Evolutionary conservation across 2,888 invertebrate species (phyloP), one percentile per base, ranked within the genome.

Genomic region (Limnephilus rhombicus): DNA sequence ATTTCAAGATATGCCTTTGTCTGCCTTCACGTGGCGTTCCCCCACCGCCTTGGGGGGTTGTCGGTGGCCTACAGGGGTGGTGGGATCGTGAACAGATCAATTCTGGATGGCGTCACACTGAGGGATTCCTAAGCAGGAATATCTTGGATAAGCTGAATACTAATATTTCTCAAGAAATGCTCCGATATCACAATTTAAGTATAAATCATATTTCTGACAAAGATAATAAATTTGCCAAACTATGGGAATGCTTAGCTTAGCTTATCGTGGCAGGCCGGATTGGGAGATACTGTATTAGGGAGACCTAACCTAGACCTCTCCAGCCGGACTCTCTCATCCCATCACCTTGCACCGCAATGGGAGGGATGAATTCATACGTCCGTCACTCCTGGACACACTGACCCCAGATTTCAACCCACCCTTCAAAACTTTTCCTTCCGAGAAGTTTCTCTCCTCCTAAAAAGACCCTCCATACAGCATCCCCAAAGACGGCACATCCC

Each of bases 91-190:
- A 5, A 11, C 49, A 86, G 45, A 86, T 37, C n/a, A 45, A 37
- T 37, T 86, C n/a, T 29, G 86, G 29, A n/a, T 29, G 86, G 86
- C 49, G 45, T 86, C 86, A 86, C n/a, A 86, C 86, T 41, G 45
- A 86, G 29, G 86, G 49, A 86, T 86, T 86, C 86, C 49, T 86
- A 29, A 29, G 13, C n/a, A 24, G 41, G 49, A 15, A 45, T 37
- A 86, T 45, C 86, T 86, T 49, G 11, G n/a, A 24, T 13, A 24
- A 45, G 11, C 68, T 3, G n/a, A 3, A 86, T 86, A 86, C n/a
- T 7, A 45, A 86, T 83, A 34, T 37, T 49, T 24, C 68, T 68
- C 68, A 68, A 45, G 45, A 29, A 45, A 86, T 41, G n/a, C 41
- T 86, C 15, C 15, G 45, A n/a, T 86, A 49, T 24, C n/a, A 24